A percentile compares a stretch with the other conserved stretches of the same genome.
Conservation (phyloP, 2,888 invertebrate genomes). For the Acleris emargana region DNA sequence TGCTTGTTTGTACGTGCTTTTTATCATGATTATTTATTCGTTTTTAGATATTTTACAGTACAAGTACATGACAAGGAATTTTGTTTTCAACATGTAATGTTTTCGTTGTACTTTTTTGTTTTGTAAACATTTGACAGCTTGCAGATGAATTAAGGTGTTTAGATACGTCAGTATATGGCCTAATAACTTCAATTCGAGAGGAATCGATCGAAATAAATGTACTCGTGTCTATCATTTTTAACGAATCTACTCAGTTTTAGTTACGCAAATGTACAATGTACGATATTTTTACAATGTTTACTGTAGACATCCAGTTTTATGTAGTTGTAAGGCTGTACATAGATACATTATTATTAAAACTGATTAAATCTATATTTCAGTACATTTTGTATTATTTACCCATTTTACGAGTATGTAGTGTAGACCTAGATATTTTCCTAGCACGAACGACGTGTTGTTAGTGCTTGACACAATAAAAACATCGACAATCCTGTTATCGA, state of each 20-base stretch:
- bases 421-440: too few relatives aligned
- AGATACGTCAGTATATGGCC: slow-evolving; percentile 23
- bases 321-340: slow-evolving; percentile 79
- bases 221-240: slow-evolving; percentile 31
- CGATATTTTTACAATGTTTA: slow-evolving; percentile 76
- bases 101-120: slow-evolving; percentile 17
- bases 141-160: slow-evolving; percentile 23
- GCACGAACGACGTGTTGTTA: too few relatives aligned
- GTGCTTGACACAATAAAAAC: too few relatives aligned
- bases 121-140: slow-evolving; percentile 21
- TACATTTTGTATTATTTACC: slow-evolving; percentile 48
- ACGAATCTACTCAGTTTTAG: slow-evolving; percentile 42
- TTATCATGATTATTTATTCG: slow-evolving; percentile 31
- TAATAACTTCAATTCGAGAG: slow-evolving; percentile 3
- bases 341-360: slow-evolving; percentile 75
- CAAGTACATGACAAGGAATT: slow-evolving; percentile 48
- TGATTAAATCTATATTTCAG: slow-evolving; percentile 83
- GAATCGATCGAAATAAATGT: slow-evolving; percentile 3
- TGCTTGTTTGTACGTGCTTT: slow-evolving; percentile 36
- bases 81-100: slow-evolving; percentile 25
- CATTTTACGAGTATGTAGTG: too few relatives aligned
- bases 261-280: slow-evolving; percentile 61
- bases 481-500: too few relatives aligned
- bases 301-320: slow-evolving; percentile 77
- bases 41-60: slow-evolving; percentile 31